Evolutionary conservation across 1,140 invertebrate species (phyloP), one percentile per base, ranked within the genome.

Genomic region (Drosophila ananassae): DNA sequence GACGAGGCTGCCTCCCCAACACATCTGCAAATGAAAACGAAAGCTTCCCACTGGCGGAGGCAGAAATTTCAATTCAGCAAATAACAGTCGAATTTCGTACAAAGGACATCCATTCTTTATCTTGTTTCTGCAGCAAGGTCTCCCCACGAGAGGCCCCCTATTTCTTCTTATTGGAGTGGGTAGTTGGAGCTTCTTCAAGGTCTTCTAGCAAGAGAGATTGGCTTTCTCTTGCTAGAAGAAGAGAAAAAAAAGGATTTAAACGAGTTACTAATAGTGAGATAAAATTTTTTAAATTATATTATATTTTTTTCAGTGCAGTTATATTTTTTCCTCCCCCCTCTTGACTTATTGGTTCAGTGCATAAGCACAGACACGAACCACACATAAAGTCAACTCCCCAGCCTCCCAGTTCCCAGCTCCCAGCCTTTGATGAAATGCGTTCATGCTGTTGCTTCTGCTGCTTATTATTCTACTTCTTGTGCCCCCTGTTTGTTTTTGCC

Each of bases 391-490:
- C 52, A 54, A 72, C 51, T 17, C 17, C 17, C 17, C 17, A 17
- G 17, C 17, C 17, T 17, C 17, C 17, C 51, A 68, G 53, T n/a
- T n/a, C 28, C 57, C 10, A 55, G 25, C 25, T 46, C 25, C 28
- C 51, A 68, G 53, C 25, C 83, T 89, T 89, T 83, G 83, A 89
- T 83, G 72, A 89, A 89, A 85, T 85, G 82, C 83, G 75, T 87
- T 82, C 64, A 71, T 62, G 73, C 62, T 76, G 73, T 63, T 75
- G 52, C n/a, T 78, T 44, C 48, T 63, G 41, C 41, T 54, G 21
- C 10, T 63, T 21, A 24, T 52, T 21, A 41, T 62, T 39, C 57
- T 37, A 21, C 30, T 59, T 24, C 50, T 59, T 48, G 7, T 22
- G 21, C 52, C 24, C 32, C 60, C 30, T 54, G 56, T 34, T 54